Evolutionary conservation across 2,113 vertebrate species (phyloP).

Genomic region (human (Homo sapiens)): DNA sequence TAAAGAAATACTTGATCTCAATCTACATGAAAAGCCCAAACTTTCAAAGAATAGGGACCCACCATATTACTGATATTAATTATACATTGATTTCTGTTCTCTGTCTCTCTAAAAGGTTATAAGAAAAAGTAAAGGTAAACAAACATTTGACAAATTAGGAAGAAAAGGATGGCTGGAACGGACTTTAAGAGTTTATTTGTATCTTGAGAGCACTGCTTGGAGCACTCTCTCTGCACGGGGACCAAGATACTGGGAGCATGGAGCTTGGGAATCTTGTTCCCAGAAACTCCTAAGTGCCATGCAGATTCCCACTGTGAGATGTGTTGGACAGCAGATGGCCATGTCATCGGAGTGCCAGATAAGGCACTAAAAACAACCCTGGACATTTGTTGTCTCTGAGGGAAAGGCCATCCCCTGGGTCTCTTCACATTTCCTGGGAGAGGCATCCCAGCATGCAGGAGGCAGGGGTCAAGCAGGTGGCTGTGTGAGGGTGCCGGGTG

Average conservation of each 20-base stretch:
- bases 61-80: background rate
- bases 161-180: background rate
- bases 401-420: background rate
- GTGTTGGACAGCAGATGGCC: background rate
- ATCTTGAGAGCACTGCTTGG: background rate
- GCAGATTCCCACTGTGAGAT: background rate
- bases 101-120: background rate
- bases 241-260: background rate
- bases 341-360: background rate
- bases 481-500: background rate
- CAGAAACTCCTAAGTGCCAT: background rate
- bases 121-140: background rate
- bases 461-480: background rate
- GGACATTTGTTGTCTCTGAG: background rate
- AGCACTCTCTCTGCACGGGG: rapidly evolving
- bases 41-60: background rate
- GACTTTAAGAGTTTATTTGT: background rate
- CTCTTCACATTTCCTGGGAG: background rate
- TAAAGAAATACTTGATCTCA: background rate
- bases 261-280: background rate
- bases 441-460: background rate
- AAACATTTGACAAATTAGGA: background rate
- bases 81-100: background rate
- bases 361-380: background rate
- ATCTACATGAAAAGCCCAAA: background rate